A percentile compares a stretch with the other conserved stretches of the same genome.
Evolutionary conservation across 2,797 vertebrate genomes (phyloP).

Genomic region (Erithacus rubecula): DNA sequence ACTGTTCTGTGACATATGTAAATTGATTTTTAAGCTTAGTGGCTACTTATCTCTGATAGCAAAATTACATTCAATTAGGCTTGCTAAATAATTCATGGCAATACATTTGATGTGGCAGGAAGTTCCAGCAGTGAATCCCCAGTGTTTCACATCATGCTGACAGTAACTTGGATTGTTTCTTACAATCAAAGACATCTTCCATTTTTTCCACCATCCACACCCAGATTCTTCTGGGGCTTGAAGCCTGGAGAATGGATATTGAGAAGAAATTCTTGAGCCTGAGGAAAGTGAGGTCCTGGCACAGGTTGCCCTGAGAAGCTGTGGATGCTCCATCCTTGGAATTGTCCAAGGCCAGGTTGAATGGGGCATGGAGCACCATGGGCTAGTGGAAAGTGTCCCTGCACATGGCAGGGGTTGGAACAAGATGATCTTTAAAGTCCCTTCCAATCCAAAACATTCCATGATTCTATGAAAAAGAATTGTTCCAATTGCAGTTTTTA

Average conservation of each 20-base stretch:
- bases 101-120: not conserved
- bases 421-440: not conserved
- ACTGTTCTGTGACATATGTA: not conserved
- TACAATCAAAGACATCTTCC: not conserved
- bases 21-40: constrained; percentile 34
- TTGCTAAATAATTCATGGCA: constrained; percentile 57
- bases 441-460: not conserved
- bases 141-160: not conserved
- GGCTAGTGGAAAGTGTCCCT: accelerated
- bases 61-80: constrained; percentile 52
- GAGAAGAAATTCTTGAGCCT: not conserved
- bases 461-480: not conserved
- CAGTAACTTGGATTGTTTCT: not conserved
- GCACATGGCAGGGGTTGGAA: not conserved
- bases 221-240: not conserved
- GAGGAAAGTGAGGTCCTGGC: not conserved
- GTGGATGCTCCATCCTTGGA: not conserved
- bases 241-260: not conserved
- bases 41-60: constrained; percentile 20
- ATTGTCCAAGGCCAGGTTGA: not conserved
- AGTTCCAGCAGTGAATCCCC: not conserved
- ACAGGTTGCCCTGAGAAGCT: not conserved
- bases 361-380: accelerated
- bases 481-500: not conserved
- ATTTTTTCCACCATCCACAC: not conserved